Evolutionary conservation across 2,113 vertebrate genomes (phyloP), one percentile per base, ranked within the genome.

Genomic region (Tor tambroides): DNA sequence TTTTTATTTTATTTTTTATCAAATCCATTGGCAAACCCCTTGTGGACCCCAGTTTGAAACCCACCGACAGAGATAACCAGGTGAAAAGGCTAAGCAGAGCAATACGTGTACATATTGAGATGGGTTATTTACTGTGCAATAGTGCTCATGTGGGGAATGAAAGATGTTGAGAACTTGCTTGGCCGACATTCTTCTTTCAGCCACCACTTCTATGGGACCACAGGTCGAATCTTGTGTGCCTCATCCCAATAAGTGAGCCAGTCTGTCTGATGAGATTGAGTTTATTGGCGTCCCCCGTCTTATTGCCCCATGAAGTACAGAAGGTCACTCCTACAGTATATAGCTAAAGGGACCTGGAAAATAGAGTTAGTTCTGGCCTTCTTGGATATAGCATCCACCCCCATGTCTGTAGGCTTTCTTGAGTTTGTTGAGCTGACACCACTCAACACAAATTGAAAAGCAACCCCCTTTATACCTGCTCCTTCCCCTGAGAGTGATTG

Each of bases 361-460:
- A 74, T n/a, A 74, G 35, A 74, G 35, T 74, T 74, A 41, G 21
- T 21, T 11, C 69, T 72, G 69, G 32, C 35, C 35, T 2, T 72
- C 32, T 74, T 74, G 69, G 35, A 41, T 38, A 41, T 41, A n/a
- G 35, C 35, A 41, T 74, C 21, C 71, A 74, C 71, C 19, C 21
- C 5, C 35, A n/a, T 41, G 71, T 74, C 35, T 74, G 71, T 74
- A 38, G 21, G 38, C 35, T 23, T 41, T 41, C 69, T 72, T 72
- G 4, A 38, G 19, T 35, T 72, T 9, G 69, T 72, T 72, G 35
- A 23, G 35, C 71, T 74, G 10, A 74, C 14, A 74, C 21, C 71
- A 74, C 71, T 74, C 35, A 41, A 74, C 35, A 74, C 71, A 41
- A 74, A 74, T 54, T 54, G n/a, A 21, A 78, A 78, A 54, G 7